Conservation (phyloP, 64 coral and sea anemone species). For the Stichodactyla helianthus region DNA sequence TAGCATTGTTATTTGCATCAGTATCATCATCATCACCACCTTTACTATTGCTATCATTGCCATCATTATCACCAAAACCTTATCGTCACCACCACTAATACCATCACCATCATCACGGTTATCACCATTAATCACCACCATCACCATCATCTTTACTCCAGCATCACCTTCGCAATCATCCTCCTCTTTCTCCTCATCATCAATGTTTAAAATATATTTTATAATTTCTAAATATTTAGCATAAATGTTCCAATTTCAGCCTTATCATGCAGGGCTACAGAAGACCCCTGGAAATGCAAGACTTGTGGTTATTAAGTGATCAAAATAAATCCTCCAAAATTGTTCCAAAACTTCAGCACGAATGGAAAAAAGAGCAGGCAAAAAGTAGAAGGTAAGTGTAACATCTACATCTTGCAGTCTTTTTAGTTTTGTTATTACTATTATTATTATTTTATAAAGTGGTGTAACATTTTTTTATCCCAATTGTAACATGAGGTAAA, state of each 20-base stretch:
- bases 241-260: slow-evolving; percentile 7
- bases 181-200: not conserved
- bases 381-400: slow-evolving; percentile 33
- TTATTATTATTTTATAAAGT: no score
- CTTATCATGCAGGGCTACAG: slow-evolving; percentile 51
- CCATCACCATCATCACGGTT: not conserved
- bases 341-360: slow-evolving; percentile 52
- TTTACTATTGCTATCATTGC: not conserved
- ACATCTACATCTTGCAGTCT: not conserved
- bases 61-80: not conserved
- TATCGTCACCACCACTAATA: not conserved
- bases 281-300: slow-evolving; percentile 25
- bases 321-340: slow-evolving; percentile 20
- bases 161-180: not conserved
- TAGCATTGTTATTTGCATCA: not conserved
- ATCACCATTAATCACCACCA: not conserved
- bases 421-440: no score
- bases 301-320: slow-evolving; percentile 52
- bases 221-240: not conserved
- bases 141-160: not conserved
- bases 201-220: not conserved
- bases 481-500: no score
- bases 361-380: slow-evolving; percentile 62
- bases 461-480: no score
- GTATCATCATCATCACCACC: not conserved